Evolutionary conservation across 2,888 invertebrate genomes (phyloP).

Genomic region (Papilio gigon): DNA sequence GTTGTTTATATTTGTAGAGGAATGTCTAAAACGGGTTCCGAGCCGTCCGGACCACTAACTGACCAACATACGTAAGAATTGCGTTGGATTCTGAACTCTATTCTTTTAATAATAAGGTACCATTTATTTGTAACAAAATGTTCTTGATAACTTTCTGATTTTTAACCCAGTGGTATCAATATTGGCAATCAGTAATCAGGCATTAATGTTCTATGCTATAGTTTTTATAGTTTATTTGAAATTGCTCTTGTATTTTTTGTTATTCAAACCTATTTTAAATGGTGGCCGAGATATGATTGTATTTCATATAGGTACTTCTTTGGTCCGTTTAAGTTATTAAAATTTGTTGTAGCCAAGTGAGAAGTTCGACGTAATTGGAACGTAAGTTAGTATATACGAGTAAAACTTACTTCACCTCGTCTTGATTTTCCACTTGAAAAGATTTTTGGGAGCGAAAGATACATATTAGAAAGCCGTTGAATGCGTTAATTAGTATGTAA

Average conservation of each 20-base stretch:
- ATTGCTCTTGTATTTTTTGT: background rate
- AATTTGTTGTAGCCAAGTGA: background rate
- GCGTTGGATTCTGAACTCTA: slow-evolving; percentile 47
- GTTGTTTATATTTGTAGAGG: slow-evolving; percentile 56
- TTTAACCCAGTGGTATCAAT: slow-evolving; percentile 51
- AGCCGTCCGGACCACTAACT: slow-evolving; percentile 61
- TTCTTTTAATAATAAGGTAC: slow-evolving; percentile 39
- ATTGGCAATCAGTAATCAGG: slow-evolving; percentile 42
- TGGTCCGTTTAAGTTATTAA: no score
- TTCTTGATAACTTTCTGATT: slow-evolving; percentile 52
- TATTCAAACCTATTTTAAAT: slow-evolving; percentile 1
- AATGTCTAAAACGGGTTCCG: slow-evolving; percentile 69
- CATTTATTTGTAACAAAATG: slow-evolving; percentile 36
- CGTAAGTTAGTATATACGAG: background rate
- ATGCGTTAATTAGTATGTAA: background rate
- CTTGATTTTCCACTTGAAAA: background rate
- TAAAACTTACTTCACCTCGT: background rate
- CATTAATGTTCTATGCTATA: slow-evolving; percentile 35
- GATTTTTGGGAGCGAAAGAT: background rate
- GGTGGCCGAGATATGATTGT: slow-evolving; percentile 34
- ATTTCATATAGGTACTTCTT: no score
- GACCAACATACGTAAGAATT: slow-evolving; percentile 49
- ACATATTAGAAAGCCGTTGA: background rate
- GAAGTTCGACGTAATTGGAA: background rate
- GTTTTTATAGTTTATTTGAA: background rate